These are phyloP conservation scores for Zaprionus obscuricornis DNA, from an alignment of 2,888 invertebrate species.

Conservation along the genomic window DNA sequence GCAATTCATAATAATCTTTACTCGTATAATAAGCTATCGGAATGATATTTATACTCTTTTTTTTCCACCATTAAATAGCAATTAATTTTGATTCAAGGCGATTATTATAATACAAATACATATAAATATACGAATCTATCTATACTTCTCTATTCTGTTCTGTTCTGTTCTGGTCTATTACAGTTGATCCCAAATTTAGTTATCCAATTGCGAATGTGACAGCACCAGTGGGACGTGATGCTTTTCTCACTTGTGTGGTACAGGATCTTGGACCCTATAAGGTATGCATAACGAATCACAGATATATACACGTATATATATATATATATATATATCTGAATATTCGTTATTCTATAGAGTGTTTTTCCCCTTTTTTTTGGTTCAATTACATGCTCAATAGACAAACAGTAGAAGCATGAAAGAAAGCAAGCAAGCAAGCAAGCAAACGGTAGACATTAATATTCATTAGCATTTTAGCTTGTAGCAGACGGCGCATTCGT, in stretches of 20 bases:
- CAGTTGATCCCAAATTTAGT: slow-evolving; percentile 88
- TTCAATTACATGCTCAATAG: slow-evolving; percentile 77
- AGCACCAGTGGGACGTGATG: slow-evolving; percentile 88
- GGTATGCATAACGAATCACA: slow-evolving; percentile 83
- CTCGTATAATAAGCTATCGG: too few relatives aligned
- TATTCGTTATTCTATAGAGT: too few relatives aligned
- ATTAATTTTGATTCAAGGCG: slow-evolving; percentile 35
- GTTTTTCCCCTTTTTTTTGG: slow-evolving; percentile 10
- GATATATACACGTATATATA: too few relatives aligned
- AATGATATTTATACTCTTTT: too few relatives aligned
- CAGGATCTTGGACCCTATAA: slow-evolving; percentile 88
- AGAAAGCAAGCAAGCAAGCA: slow-evolving; percentile 64
- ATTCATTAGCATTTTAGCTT: slow-evolving; percentile 72
- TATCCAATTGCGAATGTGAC: slow-evolving; percentile 88
- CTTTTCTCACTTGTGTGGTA: slow-evolving; percentile 87
- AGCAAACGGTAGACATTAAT: slow-evolving; percentile 63
- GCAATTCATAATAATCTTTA: too few relatives aligned
- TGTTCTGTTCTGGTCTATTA: slow-evolving; percentile 42
- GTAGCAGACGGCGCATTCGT: slow-evolving; percentile 20
- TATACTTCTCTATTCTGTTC: background rate
- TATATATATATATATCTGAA: too few relatives aligned
- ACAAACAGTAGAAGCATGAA: too few relatives aligned
- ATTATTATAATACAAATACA: slow-evolving; percentile 37
- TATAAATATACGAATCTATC: background rate
- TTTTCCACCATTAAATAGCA: slow-evolving; percentile 29